phyloP scores from a whole-genome alignment of 2,113 vertebrate genomes.

The Myotis lucifugus region DNA sequence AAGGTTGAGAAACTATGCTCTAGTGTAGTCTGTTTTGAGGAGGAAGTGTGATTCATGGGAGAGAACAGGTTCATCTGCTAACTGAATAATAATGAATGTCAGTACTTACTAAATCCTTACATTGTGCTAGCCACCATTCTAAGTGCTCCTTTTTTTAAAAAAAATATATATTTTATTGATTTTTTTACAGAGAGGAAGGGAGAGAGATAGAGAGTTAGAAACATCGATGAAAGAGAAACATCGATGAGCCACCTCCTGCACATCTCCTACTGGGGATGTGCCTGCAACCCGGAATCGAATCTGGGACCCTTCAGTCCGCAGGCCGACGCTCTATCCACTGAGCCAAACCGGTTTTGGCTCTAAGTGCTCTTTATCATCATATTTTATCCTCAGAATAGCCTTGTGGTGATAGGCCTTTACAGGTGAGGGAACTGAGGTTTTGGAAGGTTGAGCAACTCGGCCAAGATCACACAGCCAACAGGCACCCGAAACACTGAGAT shows the following conservation, averaged over 20 bases:
- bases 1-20: not conserved
- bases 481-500: not conserved
- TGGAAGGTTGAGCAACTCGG: not conserved
- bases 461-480: not conserved
- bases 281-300: too few species aligned
- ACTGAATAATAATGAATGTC: not conserved
- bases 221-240: too few species aligned
- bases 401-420: not conserved
- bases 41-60: not conserved
- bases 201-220: too few species aligned
- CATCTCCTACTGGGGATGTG: too few species aligned
- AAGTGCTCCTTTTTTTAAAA: not conserved
- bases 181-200: too few species aligned
- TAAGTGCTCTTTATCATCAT: not conserved
- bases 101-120: not conserved
- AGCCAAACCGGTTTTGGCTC: too few species aligned
- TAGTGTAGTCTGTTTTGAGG: not conserved
- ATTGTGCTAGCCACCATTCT: not conserved
- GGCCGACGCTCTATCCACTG: too few species aligned
- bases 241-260: too few species aligned
- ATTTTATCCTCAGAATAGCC: not conserved
- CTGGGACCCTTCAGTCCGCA: too few species aligned
- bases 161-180: too few species aligned
- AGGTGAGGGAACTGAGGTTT: not conserved
- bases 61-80: not conserved